Evolutionary conservation across 1,140 invertebrate genomes (phyloP).

Genomic region (Ruditapes philippinarum): DNA sequence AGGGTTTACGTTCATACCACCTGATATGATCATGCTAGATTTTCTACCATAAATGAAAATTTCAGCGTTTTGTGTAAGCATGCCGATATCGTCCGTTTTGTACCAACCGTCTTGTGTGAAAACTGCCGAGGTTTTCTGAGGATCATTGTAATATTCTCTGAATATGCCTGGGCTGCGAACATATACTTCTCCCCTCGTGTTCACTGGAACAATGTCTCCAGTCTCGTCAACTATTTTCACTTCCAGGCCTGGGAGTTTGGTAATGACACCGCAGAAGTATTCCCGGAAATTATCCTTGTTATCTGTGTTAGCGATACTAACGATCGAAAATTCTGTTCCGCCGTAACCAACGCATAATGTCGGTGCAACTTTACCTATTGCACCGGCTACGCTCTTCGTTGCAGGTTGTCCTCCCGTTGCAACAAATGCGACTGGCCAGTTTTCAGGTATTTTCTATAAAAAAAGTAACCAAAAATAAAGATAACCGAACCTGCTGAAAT

Average conservation of each 20-base stretch:
- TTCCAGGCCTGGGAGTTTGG: slow-evolving; percentile 9
- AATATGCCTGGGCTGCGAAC: slow-evolving; percentile 72
- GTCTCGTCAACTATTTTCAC: slow-evolving; percentile 56
- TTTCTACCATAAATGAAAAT: slow-evolving; percentile 48
- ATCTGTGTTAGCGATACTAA: neutral
- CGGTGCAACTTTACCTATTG: slow-evolving; percentile 14
- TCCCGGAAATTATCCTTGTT: neutral
- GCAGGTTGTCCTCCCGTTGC: slow-evolving; percentile 41
- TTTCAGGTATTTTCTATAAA: too few species aligned
- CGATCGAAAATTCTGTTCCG: slow-evolving; percentile 36
- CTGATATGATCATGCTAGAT: slow-evolving; percentile 56
- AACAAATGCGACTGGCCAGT: neutral
- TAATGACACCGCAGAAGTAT: neutral
- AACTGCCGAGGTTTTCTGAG: slow-evolving; percentile 83
- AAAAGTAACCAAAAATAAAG: too few species aligned
- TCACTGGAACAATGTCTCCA: neutral
- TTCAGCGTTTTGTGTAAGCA: slow-evolving; percentile 66
- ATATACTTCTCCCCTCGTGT: slow-evolving; percentile 37
- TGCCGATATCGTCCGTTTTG: slow-evolving; percentile 86
- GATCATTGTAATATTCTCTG: slow-evolving; percentile 90
- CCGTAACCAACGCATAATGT: slow-evolving; percentile 45
- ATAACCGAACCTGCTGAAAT: too few species aligned
- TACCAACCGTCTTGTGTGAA: slow-evolving; percentile 86
- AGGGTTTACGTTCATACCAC: slow-evolving; percentile 53
- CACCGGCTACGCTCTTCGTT: slow-evolving; percentile 5